Evolutionary conservation across 2,113 vertebrate species (phyloP).

Genomic region (Addax nasomaculatus): DNA sequence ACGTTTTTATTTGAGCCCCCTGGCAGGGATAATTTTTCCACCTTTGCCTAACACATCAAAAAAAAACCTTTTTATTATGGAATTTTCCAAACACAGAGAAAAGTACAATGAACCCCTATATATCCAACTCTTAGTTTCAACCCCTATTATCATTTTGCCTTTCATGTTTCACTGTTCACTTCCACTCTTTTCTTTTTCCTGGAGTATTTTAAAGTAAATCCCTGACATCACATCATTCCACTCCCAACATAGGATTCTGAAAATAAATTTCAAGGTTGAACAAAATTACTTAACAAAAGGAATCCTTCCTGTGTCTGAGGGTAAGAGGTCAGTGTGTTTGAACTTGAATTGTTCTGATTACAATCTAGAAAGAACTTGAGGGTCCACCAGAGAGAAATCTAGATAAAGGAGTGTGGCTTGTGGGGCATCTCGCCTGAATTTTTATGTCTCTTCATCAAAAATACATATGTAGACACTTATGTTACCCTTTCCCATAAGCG

Average conservation of each 20-base stretch:
- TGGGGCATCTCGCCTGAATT: background rate
- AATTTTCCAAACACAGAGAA: background rate
- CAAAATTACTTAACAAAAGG: background rate
- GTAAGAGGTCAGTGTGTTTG: background rate
- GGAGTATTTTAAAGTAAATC: conserved; percentile 13
- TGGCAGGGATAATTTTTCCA: background rate
- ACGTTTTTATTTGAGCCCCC: background rate
- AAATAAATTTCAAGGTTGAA: conserved; percentile 26
- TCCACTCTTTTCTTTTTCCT: background rate
- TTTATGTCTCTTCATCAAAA: conserved; percentile 11
- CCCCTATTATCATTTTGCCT: background rate
- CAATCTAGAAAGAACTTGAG: background rate
- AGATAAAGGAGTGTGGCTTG: background rate
- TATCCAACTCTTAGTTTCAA: background rate
- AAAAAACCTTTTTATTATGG: background rate
- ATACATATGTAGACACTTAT: background rate
- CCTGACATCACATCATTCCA: background rate
- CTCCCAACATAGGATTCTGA: background rate
- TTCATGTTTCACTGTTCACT: background rate
- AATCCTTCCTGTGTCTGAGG: background rate
- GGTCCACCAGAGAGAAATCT: background rate
- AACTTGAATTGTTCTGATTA: background rate
- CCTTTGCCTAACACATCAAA: background rate
- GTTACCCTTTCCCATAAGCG: background rate
- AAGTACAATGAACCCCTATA: background rate